phyloP scores from a whole-genome alignment of 2,888 invertebrate genomes.

The Colletes collaris region DNA sequence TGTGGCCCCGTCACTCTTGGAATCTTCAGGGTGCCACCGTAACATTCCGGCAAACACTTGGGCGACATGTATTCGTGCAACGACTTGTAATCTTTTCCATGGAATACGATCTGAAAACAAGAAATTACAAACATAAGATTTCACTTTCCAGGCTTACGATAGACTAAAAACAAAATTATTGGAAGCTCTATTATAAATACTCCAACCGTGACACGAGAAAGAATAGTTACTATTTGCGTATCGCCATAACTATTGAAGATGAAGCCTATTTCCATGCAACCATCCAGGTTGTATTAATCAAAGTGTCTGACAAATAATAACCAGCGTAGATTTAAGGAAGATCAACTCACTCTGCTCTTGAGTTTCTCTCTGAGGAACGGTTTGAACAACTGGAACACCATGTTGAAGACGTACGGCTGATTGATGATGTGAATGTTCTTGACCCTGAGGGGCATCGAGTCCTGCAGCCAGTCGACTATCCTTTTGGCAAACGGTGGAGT shows the following conservation, averaged over 20 bases:
- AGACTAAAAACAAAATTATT: neutral
- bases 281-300: too few relatives aligned
- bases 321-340: too few relatives aligned
- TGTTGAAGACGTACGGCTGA: slow-evolving; percentile 95
- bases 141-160: too few relatives aligned
- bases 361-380: slow-evolving; percentile 95
- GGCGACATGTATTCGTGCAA: slow-evolving; percentile 89
- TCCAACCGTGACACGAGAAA: too few relatives aligned
- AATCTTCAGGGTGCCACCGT: slow-evolving; percentile 89
- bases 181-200: too few relatives aligned
- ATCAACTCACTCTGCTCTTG: slow-evolving; percentile 86
- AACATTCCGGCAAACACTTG: slow-evolving; percentile 88
- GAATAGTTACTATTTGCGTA: too few relatives aligned
- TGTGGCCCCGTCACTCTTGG: slow-evolving; percentile 88
- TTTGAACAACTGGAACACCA: slow-evolving; percentile 94
- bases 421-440: slow-evolving; percentile 95
- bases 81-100: slow-evolving; percentile 90
- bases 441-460: slow-evolving; percentile 92
- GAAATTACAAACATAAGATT: neutral
- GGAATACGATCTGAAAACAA: slow-evolving; percentile 87
- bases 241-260: too few relatives aligned
- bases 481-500: slow-evolving; percentile 93
- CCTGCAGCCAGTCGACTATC: slow-evolving; percentile 93
- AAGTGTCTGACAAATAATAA: too few relatives aligned
- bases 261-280: too few relatives aligned